Evolutionary conservation across 2,888 invertebrate species (phyloP).

Genomic region (Lottia gigantea): DNA sequence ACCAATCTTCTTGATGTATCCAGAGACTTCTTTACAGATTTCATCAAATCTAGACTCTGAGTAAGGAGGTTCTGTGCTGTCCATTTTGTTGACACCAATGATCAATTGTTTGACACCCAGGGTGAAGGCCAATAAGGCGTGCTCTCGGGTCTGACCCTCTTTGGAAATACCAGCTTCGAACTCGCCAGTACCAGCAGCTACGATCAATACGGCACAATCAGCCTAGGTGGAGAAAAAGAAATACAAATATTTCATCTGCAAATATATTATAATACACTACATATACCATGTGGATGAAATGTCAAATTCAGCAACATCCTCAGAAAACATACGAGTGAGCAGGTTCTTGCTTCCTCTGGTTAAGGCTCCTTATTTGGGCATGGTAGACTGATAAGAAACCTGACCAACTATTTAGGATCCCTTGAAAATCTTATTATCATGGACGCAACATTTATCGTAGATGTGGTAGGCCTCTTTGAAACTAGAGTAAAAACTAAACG

Average conservation of each 20-base stretch:
- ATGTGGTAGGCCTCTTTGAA: too few species aligned
- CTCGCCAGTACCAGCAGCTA: constrained; percentile 99
- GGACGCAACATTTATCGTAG: too few species aligned
- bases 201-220: constrained; percentile 98
- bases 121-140: constrained; percentile 97
- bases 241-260: not conserved
- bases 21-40: constrained; percentile 98
- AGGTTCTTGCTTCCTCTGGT: too few species aligned
- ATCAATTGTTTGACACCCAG: constrained; percentile 99
- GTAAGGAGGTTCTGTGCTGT: constrained; percentile 96
- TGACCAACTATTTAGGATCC: too few species aligned
- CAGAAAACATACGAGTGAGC: too few species aligned
- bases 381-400: too few species aligned
- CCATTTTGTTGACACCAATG: constrained; percentile 99
- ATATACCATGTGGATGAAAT: too few species aligned
- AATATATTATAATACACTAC: too few species aligned
- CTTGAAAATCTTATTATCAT: too few species aligned
- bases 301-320: too few species aligned
- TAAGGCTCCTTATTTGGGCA: too few species aligned
- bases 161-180: constrained; percentile 99
- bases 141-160: constrained; percentile 99
- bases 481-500: too few species aligned
- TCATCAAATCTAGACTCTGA: constrained; percentile 92
- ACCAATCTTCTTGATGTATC: constrained; percentile 99
- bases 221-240: constrained; percentile 75